Evolutionary conservation across 2,797 vertebrate genomes (phyloP).

Genomic region (Micrastur ruficollis): DNA sequence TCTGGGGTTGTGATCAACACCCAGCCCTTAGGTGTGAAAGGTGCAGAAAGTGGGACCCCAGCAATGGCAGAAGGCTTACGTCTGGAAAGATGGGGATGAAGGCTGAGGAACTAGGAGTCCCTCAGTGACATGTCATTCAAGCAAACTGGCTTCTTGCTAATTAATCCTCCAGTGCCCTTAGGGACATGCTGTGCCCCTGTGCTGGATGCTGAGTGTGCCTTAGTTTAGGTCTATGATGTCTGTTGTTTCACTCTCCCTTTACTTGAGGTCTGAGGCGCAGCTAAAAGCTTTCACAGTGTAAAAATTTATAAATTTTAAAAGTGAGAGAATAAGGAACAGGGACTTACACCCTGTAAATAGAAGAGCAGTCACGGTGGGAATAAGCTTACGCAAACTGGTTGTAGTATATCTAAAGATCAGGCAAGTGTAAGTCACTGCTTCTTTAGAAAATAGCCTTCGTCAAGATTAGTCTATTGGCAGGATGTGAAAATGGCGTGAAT

Average conservation of each 20-base stretch:
- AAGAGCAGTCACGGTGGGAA: not conserved
- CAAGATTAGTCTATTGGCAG: not conserved
- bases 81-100: not conserved
- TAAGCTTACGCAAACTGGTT: rapidly evolving
- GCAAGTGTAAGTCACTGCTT: not conserved
- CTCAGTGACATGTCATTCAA: not conserved
- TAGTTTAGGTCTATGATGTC: not conserved
- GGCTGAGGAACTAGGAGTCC: not conserved
- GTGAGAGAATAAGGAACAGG: not conserved
- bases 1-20: too few species aligned
- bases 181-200: not conserved
- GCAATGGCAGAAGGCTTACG: not conserved
- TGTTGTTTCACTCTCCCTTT: not conserved
- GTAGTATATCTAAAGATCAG: not conserved
- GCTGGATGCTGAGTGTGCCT: not conserved
- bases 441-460: not conserved
- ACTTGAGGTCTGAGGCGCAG: not conserved
- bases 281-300: not conserved
- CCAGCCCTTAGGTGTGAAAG: not conserved
- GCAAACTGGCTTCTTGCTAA: not conserved
- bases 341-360: not conserved
- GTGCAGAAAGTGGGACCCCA: not conserved
- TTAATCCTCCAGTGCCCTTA: not conserved
- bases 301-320: not conserved
- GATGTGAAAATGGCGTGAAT: not conserved